phyloP scores from a whole-genome alignment of 2,888 invertebrate genomes.

The Drosophila pseudotalamancana region DNA sequence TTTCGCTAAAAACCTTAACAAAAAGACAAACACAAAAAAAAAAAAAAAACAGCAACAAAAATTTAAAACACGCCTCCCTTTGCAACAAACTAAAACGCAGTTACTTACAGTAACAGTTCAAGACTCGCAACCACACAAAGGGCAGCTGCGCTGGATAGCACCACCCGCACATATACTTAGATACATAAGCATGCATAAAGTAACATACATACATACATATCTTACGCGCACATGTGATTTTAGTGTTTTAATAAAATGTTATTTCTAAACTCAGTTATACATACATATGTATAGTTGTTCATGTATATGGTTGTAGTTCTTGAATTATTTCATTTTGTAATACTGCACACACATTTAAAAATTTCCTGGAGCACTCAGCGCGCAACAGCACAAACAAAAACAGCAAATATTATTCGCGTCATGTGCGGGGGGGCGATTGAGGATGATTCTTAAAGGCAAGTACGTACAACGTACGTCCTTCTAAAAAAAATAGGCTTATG shows the following conservation, averaged over 20 bases:
- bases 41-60: neutral
- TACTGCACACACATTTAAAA: constrained; percentile 17
- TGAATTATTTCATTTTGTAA: constrained; percentile 36
- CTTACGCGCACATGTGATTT: constrained; percentile 51
- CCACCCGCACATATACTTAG: constrained; percentile 22
- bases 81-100: constrained; percentile 50
- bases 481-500: neutral
- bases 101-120: constrained; percentile 39
- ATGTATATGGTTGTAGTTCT: constrained; percentile 5
- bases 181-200: constrained; percentile 32
- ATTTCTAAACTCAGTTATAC: constrained; percentile 9
- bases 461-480: constrained; percentile 26
- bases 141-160: constrained; percentile 49
- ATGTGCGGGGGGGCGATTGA: constrained; percentile 2
- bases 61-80: constrained; percentile 8
- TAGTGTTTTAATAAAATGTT: constrained; percentile 16
- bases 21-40: constrained; percentile 20
- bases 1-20: neutral
- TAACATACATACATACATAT: too few relatives aligned
- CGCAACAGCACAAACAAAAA: constrained; percentile 53
- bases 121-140: constrained; percentile 28
- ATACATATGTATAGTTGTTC: neutral
- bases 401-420: constrained; percentile 31
- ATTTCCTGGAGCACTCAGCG: constrained; percentile 42
- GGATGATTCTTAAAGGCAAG: constrained; percentile 9